Evolutionary conservation across 2,113 vertebrate genomes (phyloP).

Genomic region (Hydrochoerus hydrochaeris): DNA sequence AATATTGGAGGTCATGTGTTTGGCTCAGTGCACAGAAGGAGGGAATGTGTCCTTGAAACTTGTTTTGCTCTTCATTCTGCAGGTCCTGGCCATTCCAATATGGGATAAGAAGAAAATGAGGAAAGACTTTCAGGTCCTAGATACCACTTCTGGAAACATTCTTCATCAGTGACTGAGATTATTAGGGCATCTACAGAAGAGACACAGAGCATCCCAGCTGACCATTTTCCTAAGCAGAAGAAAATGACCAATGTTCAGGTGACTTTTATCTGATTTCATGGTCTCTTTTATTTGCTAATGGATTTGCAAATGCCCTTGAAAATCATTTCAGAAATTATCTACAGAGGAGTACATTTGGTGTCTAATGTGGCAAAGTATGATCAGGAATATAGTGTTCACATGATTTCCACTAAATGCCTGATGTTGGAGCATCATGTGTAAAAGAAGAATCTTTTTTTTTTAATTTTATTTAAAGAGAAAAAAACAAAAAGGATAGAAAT

Average conservation of each 20-base stretch:
- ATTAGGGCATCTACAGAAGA: neutral
- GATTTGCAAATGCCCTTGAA: neutral
- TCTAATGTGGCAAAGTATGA: neutral
- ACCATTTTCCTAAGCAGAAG: neutral
- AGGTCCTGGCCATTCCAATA: neutral
- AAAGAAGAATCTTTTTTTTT: no score
- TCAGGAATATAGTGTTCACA: neutral
- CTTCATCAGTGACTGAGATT: neutral
- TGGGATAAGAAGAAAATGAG: conserved; percentile 21
- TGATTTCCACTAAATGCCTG: neutral
- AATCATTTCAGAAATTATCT: neutral
- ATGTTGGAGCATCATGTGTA: neutral
- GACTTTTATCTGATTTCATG: conserved; percentile 23
- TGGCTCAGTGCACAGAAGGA: neutral
- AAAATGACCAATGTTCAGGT: conserved; percentile 61
- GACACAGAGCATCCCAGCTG: neutral
- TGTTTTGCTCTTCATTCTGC: neutral
- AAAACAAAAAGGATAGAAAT: no score
- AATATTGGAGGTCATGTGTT: neutral
- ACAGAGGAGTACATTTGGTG: neutral
- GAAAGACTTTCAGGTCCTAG: neutral
- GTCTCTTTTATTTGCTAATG: neutral
- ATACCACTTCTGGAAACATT: neutral
- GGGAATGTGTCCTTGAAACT: neutral
- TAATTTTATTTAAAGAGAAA: no score